Base-by-base conservation (phyloP, 2,113 vertebrate species). In the Rhinoderma darwinii region DNA sequence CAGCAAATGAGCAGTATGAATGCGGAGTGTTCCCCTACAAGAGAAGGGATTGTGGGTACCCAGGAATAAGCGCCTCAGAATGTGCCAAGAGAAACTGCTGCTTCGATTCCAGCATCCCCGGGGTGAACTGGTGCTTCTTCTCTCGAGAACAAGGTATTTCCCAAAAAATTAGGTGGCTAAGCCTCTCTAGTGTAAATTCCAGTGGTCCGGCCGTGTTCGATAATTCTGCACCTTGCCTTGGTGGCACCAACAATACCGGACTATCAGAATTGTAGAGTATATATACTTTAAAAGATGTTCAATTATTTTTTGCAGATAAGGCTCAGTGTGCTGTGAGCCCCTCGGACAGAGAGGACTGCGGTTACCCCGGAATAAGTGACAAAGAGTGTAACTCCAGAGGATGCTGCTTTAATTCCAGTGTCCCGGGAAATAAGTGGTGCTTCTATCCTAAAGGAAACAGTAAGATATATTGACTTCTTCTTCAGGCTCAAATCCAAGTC, bases 331-430 rank as follows among this genome's bases (percentile, higher is more conserved):
- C 41, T 10, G 39, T 66, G 27, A 44, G 39, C 1, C 10, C n/a
- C 39, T 18, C 44, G 3, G 12, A 83, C 17, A 74, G 78, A 37
- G 47, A 10, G n/a, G 68, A 86, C 22, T 82, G 84, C 25, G 70
- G 77, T 4, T 82, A 63, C 74, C 76, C 68, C 11, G 37, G 18
- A 4, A 88, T 82, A 9, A 56, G n/a, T 12, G 27, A 75, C 25
- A 63, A 44, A 12, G 43, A 80, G 15, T 89, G 88, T 27, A 25
- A 81, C 41, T 27, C 4, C 25, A 14, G 10, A 27, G 83, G 50
- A 18, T 51, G 50, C 56, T 51, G 50, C 41, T 89, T 82, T 35
- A 59, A 78, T 82, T 39, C 54, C 0, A 66, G 30, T 32, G 8
- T 43, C 20, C 35, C 43, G 15, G 30, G 59, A 3, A 6, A 47